Percentiles rank a stretch among this genome's conserved stretches.
Conservation (phyloP, 2,797 vertebrate genomes). For the Podargus strigoides region DNA sequence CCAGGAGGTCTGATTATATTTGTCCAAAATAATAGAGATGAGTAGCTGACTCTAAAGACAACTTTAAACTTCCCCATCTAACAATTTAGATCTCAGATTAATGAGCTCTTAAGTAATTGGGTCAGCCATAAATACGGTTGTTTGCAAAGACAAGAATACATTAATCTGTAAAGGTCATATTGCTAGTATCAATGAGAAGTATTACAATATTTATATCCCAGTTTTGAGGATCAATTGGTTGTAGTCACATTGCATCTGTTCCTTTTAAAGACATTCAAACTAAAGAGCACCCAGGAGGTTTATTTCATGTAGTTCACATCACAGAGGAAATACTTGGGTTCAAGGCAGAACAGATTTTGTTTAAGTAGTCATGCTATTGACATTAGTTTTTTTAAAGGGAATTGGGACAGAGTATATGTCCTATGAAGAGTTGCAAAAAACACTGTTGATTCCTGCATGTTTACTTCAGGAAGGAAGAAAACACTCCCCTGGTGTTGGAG, state of each 20-base stretch:
- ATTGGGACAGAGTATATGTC: background rate
- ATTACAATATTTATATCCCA: background rate
- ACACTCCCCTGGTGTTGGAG: background rate
- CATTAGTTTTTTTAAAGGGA: background rate
- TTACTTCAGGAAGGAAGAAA: background rate
- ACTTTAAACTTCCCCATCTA: background rate
- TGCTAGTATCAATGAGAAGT: background rate
- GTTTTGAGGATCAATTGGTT: background rate
- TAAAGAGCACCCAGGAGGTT: background rate
- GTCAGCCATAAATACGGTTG: constrained; percentile 23
- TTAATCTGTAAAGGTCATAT: constrained; percentile 2
- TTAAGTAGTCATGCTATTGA: background rate
- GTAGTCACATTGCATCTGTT: background rate
- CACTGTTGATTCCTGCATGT: background rate
- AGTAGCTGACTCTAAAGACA: constrained; percentile 12
- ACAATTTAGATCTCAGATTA: constrained; percentile 11
- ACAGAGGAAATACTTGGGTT: background rate
- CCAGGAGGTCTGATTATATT: background rate
- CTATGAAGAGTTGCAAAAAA: background rate
- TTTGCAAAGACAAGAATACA: constrained; percentile 8
- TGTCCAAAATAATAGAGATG: constrained; percentile 30
- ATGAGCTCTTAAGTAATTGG: constrained; percentile 30
- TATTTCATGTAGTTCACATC: background rate
- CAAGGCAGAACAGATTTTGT: background rate
- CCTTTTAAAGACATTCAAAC: background rate